Conservation (phyloP, 2,797 vertebrate genomes). For the Peromyscus attwateri region DNA sequence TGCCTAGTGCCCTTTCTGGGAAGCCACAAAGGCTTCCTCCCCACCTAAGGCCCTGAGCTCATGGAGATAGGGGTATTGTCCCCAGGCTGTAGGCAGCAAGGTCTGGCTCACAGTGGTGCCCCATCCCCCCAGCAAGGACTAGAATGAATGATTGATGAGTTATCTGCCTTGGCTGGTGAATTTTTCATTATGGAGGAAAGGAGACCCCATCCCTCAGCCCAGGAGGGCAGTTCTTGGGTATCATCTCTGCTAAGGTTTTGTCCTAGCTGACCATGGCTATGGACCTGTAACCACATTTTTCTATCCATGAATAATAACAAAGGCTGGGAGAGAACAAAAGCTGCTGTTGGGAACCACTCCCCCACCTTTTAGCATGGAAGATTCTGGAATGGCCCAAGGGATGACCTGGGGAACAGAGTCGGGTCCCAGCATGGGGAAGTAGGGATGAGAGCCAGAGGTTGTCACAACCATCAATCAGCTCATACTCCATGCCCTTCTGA, state of each 20-base stretch:
- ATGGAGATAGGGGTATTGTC: background rate
- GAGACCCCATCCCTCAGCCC: constrained; percentile 62
- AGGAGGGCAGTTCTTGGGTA: constrained; percentile 76
- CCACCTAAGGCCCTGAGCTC: background rate
- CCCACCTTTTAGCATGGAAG: background rate
- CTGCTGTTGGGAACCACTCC: background rate
- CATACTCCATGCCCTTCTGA: background rate
- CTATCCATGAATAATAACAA: constrained; percentile 5
- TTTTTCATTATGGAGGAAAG: constrained; percentile 88
- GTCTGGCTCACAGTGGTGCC: background rate
- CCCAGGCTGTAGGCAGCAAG: background rate
- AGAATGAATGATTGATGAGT: constrained; percentile 86
- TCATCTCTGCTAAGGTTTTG: constrained; percentile 81
- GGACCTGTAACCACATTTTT: background rate
- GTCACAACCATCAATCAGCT: background rate
- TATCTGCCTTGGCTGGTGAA: constrained; percentile 84
- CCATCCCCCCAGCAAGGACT: background rate
- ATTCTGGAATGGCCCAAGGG: background rate
- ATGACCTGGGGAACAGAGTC: background rate
- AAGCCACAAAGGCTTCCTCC: background rate
- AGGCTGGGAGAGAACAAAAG: background rate
- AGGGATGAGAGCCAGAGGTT: background rate
- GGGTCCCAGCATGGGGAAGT: background rate
- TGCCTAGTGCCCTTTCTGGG: background rate
- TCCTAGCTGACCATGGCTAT: background rate